Percentiles rank a stretch among this genome's conserved stretches.
phyloP scores from a whole-genome alignment of 2,797 vertebrate genomes.

The Eurystomus glaucurus region DNA sequence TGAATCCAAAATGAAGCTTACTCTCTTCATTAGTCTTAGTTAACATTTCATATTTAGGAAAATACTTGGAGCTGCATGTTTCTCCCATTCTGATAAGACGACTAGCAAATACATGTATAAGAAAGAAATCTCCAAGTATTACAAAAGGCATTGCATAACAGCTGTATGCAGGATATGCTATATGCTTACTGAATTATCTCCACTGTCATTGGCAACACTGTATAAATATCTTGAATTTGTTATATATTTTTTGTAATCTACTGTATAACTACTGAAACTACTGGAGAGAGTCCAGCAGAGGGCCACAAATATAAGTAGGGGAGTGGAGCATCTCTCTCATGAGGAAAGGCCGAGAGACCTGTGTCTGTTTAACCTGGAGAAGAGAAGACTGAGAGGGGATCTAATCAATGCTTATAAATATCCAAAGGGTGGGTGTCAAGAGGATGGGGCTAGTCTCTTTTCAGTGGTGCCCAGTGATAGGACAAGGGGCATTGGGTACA shows the following conservation, averaged over 20 bases:
- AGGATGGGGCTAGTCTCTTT: not conserved
- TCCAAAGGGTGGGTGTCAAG: not conserved
- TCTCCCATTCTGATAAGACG: not conserved
- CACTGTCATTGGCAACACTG: not conserved
- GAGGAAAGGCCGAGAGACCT: not conserved
- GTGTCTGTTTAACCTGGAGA: not conserved
- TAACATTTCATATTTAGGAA: not conserved
- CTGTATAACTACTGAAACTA: no score
- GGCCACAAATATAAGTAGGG: no score
- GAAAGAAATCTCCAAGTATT: not conserved
- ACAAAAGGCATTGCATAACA: not conserved
- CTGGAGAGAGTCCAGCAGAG: no score
- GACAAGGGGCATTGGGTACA: not conserved
- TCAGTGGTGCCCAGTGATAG: not conserved
- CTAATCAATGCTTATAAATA: not conserved
- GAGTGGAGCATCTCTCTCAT: not conserved
- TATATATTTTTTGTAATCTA: not conserved
- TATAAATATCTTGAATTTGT: not conserved
- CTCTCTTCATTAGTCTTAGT: not conserved
- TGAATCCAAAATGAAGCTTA: not conserved
- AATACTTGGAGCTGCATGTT: not conserved
- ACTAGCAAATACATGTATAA: not conserved
- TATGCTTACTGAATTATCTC: not conserved
- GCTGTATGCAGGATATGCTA: not conserved
- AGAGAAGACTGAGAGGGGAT: not conserved